Conservation (phyloP, 2,113 vertebrate species). For the Tyto alba region DNA sequence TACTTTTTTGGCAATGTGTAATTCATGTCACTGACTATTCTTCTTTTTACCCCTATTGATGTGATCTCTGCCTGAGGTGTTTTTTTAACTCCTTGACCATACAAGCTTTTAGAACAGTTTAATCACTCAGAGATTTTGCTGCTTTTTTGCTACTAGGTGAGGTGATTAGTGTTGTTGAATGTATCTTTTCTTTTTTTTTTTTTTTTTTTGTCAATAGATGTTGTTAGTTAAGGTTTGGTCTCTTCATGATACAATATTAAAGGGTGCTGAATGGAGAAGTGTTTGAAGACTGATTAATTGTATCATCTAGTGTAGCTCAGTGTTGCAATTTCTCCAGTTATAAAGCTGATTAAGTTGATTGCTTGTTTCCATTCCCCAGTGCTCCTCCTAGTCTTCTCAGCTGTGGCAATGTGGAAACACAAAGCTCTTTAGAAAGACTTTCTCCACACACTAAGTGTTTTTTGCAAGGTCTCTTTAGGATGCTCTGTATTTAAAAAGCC, state of each 20-base stretch:
- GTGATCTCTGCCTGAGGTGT: neutral
- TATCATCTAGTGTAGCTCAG: neutral
- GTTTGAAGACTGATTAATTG: neutral
- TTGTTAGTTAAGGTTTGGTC: neutral
- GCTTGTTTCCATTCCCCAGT: neutral
- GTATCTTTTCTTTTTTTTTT: too few relatives aligned
- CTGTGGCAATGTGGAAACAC: neutral
- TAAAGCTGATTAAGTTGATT: neutral
- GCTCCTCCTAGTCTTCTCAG: neutral
- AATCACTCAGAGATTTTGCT: neutral
- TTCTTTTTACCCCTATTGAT: neutral
- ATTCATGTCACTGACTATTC: neutral
- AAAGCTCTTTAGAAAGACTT: neutral
- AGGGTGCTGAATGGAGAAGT: neutral
- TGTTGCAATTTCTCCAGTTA: neutral
- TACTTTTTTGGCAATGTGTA: neutral
- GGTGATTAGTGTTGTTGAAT: neutral
- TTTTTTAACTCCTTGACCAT: neutral
- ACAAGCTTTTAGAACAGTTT: neutral
- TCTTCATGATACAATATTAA: neutral
- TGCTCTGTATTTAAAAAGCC: neutral
- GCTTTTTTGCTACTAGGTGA: neutral
- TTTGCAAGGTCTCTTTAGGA: neutral
- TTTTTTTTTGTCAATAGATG: neutral
- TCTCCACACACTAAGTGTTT: too few relatives aligned